These are phyloP conservation scores for Toxonevra muliebris DNA, from an alignment of 2,888 invertebrate species.

Conservation along the genomic window DNA sequence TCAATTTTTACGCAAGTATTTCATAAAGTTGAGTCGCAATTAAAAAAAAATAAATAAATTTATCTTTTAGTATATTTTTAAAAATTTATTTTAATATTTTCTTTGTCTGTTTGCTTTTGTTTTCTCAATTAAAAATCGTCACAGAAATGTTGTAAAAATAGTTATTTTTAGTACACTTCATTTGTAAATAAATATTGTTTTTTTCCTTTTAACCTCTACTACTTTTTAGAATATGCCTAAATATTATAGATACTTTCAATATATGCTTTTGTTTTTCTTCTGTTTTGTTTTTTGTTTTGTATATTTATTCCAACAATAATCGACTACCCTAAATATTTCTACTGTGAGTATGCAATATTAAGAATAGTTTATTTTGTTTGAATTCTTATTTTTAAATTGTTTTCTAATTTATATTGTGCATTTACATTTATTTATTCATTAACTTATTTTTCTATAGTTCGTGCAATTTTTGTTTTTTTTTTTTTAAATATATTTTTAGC, in stretches of 20 bases:
- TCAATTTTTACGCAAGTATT: neutral
- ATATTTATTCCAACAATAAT: too few relatives aligned
- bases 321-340: too few relatives aligned
- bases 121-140: constrained; percentile 3
- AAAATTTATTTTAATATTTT: constrained; percentile 12
- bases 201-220: neutral
- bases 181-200: constrained; percentile 23
- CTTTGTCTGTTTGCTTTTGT: constrained; percentile 5
- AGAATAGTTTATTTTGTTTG: neutral
- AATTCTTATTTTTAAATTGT: constrained; percentile 5
- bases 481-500: too few relatives aligned
- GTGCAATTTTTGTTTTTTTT: too few relatives aligned
- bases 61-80: constrained; percentile 3
- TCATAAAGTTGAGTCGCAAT: neutral
- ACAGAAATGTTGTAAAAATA: constrained; percentile 23
- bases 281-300: neutral
- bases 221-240: constrained; percentile 20
- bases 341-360: too few relatives aligned
- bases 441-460: too few relatives aligned
- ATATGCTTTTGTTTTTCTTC: neutral
- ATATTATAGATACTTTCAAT: constrained; percentile 12
- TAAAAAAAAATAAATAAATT: neutral
- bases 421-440: neutral
- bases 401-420: constrained; percentile 17
- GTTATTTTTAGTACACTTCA: neutral